Evolutionary conservation across 2,888 invertebrate species (phyloP).

Genomic region (Nymphalis c-album): DNA sequence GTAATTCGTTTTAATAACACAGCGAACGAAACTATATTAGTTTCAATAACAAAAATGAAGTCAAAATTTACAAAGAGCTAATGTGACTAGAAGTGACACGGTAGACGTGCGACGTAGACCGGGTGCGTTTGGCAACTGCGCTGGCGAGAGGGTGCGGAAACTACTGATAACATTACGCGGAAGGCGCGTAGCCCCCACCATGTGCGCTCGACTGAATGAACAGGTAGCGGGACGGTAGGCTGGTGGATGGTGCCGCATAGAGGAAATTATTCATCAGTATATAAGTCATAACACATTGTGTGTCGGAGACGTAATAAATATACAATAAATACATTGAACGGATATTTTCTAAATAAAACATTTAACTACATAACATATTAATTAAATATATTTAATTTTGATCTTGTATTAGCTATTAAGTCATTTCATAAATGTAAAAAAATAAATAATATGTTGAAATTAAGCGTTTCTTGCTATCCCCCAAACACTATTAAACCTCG

Average conservation of each 20-base stretch:
- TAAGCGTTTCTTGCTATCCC: slow-evolving; percentile 20
- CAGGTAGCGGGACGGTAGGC: slow-evolving; percentile 72
- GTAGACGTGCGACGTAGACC: slow-evolving; percentile 73
- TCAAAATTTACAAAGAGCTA: slow-evolving; percentile 40
- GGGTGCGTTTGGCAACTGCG: slow-evolving; percentile 80
- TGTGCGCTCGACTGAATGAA: slow-evolving; percentile 68
- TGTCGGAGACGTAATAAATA: slow-evolving; percentile 10
- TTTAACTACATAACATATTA: not conserved
- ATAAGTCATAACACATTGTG: slow-evolving; percentile 34
- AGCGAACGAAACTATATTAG: not conserved
- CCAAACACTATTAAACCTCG: slow-evolving; percentile 23
- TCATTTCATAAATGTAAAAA: not conserved
- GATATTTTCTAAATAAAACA: not conserved
- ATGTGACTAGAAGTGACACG: slow-evolving; percentile 68
- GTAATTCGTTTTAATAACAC: slow-evolving; percentile 20
- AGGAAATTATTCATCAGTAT: slow-evolving; percentile 45
- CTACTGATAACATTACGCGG: slow-evolving; percentile 80
- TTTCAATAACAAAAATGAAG: not conserved
- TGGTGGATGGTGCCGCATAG: slow-evolving; percentile 49
- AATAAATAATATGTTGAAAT: not conserved
- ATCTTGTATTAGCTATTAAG: no score
- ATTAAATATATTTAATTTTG: no score
- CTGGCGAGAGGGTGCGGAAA: slow-evolving; percentile 76
- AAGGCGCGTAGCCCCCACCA: slow-evolving; percentile 72
- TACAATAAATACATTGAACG: not conserved